A percentile compares a stretch with the other conserved stretches of the same genome.
phyloP scores from a whole-genome alignment of 2,888 invertebrate genomes.

The Odontothrips loti region DNA sequence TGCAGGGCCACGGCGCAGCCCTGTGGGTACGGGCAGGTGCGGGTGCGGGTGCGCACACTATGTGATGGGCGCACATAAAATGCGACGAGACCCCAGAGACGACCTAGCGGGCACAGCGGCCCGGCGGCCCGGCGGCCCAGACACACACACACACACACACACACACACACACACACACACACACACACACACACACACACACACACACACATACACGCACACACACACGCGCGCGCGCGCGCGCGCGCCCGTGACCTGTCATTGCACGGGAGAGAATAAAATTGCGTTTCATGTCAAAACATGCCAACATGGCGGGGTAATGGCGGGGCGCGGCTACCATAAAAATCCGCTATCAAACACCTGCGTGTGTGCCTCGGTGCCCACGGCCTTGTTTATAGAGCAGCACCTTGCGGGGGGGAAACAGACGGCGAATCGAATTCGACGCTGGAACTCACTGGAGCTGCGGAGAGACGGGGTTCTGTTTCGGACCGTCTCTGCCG shows the following conservation, averaged over 20 bases:
- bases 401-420: not conserved
- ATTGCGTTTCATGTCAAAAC: not conserved
- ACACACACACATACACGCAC: too few relatives aligned
- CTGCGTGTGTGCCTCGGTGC: not conserved
- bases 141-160: not conserved
- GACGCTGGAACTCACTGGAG: too few relatives aligned
- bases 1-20: not conserved
- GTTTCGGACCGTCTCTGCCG: too few relatives aligned
- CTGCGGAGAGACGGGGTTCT: too few relatives aligned
- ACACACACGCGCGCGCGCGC: too few relatives aligned
- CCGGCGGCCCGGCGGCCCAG: not conserved
- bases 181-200: not conserved
- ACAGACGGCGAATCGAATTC: not conserved
- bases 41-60: not conserved
- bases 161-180: not conserved
- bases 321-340: not conserved
- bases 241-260: not conserved
- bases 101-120: not conserved
- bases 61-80: not conserved
- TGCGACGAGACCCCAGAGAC: not conserved
- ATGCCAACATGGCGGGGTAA: not conserved
- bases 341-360: slow-evolving; percentile 6
- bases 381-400: not conserved
- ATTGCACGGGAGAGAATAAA: not conserved
- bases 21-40: not conserved